Evolutionary conservation across 2,797 vertebrate species (phyloP), one percentile per base, ranked within the genome.

Genomic region (Sebastes nivosus): DNA sequence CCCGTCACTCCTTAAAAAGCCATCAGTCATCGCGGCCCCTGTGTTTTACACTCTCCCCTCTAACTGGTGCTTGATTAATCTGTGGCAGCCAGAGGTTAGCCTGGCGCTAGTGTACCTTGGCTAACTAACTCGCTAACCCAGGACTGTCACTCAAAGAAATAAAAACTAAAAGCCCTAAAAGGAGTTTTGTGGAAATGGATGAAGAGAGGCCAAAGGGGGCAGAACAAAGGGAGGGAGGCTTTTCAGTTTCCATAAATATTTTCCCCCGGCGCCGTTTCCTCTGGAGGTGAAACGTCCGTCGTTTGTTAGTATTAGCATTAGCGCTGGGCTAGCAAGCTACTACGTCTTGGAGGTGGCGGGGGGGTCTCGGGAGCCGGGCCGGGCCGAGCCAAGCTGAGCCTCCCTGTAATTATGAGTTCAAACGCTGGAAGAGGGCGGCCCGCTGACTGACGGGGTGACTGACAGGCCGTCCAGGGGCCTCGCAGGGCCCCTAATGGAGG

Each of bases 361-460:
- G 79, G 84, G 75, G 67, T 10, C 55, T 77, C 4, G 29, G 65
- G 79, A 82, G 70, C 66, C 36, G 36, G 46, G 70, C 66, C 36
- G 36, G 46, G 80, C 83, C 80, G 79, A 79, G 87, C 87, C 82
- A 69, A 69, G 81, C 78, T 29, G 80, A 85, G 89, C 79, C 90
- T 93, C 95, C 92, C 94, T 96, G 93, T 96, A 96, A 96, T 96
- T 95, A 95, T 68, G 73, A 93, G 93, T 94, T 96, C 93, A 96
- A 96, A 95, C 92, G 88, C 85, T 89, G 91, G 89, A 90, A 86
- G 93, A 92, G 90, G 91, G 88, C 86, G 66, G 80, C 76, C 54
- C 1, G 80, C 84, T 92, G 88, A 92, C 86, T 91, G 94, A 93
- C 90, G 79, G 88, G 76, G 79, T 95, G 95, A 96, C 84, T 96